Evolutionary conservation across 2,797 vertebrate species (phyloP).

Genomic region (Taeniopygia guttata): DNA sequence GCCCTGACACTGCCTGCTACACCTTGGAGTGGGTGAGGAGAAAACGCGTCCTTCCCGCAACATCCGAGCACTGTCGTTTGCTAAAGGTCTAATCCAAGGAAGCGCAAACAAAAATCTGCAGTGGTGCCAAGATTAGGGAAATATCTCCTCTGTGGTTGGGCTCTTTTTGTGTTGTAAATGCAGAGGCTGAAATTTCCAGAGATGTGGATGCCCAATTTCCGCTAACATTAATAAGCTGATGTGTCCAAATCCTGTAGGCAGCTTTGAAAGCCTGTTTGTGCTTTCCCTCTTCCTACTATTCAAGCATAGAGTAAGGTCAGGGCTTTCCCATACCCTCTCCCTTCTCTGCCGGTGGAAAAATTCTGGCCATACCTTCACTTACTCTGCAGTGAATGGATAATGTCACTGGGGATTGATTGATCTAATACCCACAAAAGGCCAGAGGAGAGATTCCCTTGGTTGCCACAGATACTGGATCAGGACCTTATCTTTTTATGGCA

Average conservation of each 20-base stretch:
- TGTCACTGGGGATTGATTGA: constrained; percentile 72
- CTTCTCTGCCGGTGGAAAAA: constrained; percentile 69
- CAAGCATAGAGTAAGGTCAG: constrained; percentile 69
- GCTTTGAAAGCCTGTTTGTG: constrained; percentile 71
- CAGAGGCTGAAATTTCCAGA: constrained; percentile 70
- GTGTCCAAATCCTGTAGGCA: constrained; percentile 72
- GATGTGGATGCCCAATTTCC: constrained; percentile 71
- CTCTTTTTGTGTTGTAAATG: constrained; percentile 69
- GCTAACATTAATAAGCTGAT: constrained; percentile 71
- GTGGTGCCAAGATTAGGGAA: constrained; percentile 65
- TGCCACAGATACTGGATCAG: constrained; percentile 72
- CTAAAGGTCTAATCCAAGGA: constrained; percentile 66
- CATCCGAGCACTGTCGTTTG: neutral
- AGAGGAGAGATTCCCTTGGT: constrained; percentile 70
- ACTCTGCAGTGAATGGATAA: constrained; percentile 69
- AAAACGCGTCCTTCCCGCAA: neutral
- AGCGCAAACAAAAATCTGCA: constrained; percentile 60
- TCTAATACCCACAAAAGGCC: constrained; percentile 70
- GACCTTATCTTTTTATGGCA: constrained; percentile 67
- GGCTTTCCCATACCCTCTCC: constrained; percentile 71
- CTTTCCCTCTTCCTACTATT: constrained; percentile 71
- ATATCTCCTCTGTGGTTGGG: constrained; percentile 61
- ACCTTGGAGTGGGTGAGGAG: neutral
- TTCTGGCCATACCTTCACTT: constrained; percentile 71
- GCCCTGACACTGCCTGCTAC: constrained; percentile 15